Percentiles rank a stretch among this genome's conserved stretches.
These are phyloP conservation scores for Hestina assimilis DNA, from an alignment of 1,140 invertebrate genomes.

Conservation along the genomic window DNA sequence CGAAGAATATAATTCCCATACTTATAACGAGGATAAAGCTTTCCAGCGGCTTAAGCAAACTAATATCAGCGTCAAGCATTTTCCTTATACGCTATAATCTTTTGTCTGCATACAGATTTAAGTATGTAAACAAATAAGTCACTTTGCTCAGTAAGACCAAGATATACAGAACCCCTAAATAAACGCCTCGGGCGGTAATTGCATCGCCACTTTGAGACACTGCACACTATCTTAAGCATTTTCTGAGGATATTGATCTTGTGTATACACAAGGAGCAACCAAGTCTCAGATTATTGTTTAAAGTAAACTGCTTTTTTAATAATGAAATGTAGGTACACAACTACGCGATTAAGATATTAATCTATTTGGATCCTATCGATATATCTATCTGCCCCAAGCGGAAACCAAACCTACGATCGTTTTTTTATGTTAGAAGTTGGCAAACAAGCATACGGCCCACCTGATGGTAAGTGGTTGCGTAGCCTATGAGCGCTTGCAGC, in stretches of 20 bases:
- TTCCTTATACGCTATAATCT: constrained; percentile 16
- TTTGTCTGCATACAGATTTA: constrained; percentile 8
- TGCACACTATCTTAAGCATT: constrained; percentile 11
- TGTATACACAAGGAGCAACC: neutral
- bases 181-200: constrained; percentile 33
- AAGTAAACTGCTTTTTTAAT: no score
- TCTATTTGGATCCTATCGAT: no score
- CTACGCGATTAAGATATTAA: no score
- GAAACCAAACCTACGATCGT: no score
- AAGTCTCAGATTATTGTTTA: neutral
- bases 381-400: no score
- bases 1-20: no score
- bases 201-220: constrained; percentile 24
- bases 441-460: no score
- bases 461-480: no score
- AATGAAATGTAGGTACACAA: no score
- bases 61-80: constrained; percentile 13
- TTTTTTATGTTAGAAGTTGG: no score
- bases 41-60: neutral
- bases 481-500: no score
- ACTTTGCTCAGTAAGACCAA: constrained; percentile 19
- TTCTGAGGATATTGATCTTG: neutral
- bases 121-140: constrained; percentile 17
- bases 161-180: constrained; percentile 32
- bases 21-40: neutral